Conservation (phyloP, 2,113 vertebrate species). For the Scytalopus superciliaris region DNA sequence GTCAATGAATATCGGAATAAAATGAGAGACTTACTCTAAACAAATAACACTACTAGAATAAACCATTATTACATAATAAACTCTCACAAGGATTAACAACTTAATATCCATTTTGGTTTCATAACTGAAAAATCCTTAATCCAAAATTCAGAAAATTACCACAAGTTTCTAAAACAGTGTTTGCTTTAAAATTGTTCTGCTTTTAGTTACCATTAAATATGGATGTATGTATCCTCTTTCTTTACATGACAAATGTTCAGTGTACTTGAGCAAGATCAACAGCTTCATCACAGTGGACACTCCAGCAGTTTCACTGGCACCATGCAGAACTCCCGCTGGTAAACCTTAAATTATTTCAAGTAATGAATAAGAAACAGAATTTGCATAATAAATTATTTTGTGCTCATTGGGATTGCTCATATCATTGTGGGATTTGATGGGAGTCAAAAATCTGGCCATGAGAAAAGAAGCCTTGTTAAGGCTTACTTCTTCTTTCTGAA, state of each 20-base stretch:
- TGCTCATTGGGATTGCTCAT: neutral
- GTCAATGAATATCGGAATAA: neutral
- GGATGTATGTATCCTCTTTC: neutral
- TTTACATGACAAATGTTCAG: neutral
- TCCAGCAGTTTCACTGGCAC: neutral
- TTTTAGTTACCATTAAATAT: neutral
- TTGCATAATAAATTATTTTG: neutral
- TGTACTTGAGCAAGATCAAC: neutral
- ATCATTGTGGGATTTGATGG: neutral
- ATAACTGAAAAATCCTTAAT: neutral
- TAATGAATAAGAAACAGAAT: neutral
- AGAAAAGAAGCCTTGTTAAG: neutral
- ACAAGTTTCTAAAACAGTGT: neutral
- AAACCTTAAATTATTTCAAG: neutral
- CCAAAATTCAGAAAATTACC: neutral
- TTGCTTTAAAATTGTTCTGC: neutral
- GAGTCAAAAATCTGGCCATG: neutral
- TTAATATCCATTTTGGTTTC: neutral
- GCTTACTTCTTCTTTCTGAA: neutral
- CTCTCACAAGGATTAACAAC: neutral
- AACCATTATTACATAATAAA: neutral
- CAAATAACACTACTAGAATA: neutral
- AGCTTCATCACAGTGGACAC: neutral
- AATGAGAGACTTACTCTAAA: neutral
- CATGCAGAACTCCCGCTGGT: neutral